phyloP scores from a whole-genome alignment of 2,113 vertebrate species.

The Proteles cristata region DNA sequence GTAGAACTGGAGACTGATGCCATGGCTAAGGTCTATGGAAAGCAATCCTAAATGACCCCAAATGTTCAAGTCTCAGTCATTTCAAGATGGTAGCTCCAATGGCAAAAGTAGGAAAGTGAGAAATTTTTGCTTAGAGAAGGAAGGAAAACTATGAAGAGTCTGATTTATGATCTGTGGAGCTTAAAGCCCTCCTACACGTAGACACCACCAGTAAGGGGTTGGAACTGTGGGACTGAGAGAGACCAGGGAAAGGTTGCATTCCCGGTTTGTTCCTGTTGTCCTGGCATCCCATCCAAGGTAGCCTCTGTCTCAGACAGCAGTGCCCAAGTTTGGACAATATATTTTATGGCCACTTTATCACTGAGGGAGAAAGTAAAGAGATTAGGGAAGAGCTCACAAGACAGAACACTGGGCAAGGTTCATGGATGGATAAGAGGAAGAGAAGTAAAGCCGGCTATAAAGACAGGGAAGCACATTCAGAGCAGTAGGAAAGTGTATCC shows the following conservation, averaged over 20 bases:
- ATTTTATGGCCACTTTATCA: background rate
- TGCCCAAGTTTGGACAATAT: background rate
- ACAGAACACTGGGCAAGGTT: background rate
- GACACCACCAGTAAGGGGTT: background rate
- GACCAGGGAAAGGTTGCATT: background rate
- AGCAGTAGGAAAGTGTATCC: background rate
- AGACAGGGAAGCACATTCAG: background rate
- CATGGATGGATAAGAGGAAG: background rate
- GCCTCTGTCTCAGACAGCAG: slow-evolving; percentile 9
- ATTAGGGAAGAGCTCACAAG: background rate
- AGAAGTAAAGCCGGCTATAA: background rate
- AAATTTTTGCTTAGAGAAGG: background rate
- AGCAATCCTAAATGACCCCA: background rate
- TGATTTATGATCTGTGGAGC: background rate
- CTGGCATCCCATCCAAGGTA: background rate
- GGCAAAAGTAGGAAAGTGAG: background rate
- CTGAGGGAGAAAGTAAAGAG: background rate
- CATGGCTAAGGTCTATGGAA: background rate
- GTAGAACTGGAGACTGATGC: background rate
- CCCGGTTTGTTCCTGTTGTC: background rate
- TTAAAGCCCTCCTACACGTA: background rate
- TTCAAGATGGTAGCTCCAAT: background rate
- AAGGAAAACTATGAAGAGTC: background rate
- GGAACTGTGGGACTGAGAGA: background rate
- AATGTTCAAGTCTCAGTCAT: background rate